phyloP scores from a whole-genome alignment of 2,797 vertebrate species.

The Malurus splendens region DNA sequence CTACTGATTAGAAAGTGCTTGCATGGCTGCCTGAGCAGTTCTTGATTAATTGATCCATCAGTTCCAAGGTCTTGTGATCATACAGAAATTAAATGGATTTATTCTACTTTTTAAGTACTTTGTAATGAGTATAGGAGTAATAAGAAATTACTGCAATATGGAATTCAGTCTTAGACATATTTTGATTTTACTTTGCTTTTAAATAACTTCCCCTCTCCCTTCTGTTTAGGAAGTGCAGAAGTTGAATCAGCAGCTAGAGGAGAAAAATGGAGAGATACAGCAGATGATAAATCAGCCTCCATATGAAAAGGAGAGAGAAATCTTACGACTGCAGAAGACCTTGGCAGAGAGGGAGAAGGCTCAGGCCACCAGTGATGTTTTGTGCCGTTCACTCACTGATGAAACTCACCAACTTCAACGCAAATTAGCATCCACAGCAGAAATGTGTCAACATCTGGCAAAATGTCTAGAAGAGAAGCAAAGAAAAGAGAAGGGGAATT shows the following conservation, averaged over 20 bases:
- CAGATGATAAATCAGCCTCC: conserved; percentile 69
- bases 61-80: neutral
- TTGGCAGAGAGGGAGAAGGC: conserved; percentile 76
- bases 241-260: conserved; percentile 71
- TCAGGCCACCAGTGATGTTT: conserved; percentile 78
- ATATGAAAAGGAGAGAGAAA: conserved; percentile 80
- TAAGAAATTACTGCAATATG: neutral
- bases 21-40: neutral
- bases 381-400: conserved; percentile 83
- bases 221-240: conserved; percentile 78
- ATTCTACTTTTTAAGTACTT: neutral
- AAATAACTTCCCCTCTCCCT: neutral
- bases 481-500: neutral
- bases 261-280: conserved; percentile 79
- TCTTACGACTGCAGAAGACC: conserved; percentile 70
- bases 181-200: neutral
- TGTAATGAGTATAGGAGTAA: neutral
- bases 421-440: conserved; percentile 81
- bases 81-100: neutral
- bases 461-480: conserved; percentile 78
- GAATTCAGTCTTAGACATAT: neutral
- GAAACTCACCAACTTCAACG: conserved; percentile 83
- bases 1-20: neutral
- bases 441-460: conserved; percentile 89
- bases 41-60: neutral